These are phyloP conservation scores for Bradypodion pumilum DNA, from an alignment of 2,797 vertebrate genomes.

Conservation along the genomic window DNA sequence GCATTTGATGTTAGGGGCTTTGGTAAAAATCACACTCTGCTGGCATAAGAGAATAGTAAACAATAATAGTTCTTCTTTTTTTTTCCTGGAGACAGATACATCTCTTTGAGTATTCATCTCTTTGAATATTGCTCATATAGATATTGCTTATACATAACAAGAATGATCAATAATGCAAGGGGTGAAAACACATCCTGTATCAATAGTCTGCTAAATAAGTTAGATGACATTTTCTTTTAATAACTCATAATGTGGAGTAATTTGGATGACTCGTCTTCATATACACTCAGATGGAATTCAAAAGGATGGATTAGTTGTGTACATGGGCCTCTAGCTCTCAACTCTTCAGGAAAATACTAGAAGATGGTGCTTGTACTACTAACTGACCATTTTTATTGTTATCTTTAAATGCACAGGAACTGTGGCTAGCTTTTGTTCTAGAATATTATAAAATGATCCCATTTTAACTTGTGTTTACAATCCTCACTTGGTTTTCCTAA, in stretches of 20 bases:
- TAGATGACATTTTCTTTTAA: neutral
- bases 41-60: neutral
- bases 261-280: no score
- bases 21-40: neutral
- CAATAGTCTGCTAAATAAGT: conserved; percentile 3
- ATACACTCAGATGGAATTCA: neutral
- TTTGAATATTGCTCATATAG: neutral
- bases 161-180: rapidly evolving
- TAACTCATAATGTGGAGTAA: no score
- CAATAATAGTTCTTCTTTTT: neutral
- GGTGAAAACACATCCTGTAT: neutral
- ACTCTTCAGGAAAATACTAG: neutral
- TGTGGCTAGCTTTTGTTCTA: neutral
- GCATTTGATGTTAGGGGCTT: neutral
- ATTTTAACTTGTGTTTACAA: neutral
- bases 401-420: neutral
- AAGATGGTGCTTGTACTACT: neutral
- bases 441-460: neutral
- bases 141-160: neutral
- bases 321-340: neutral
- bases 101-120: neutral
- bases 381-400: neutral
- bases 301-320: neutral
- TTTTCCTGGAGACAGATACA: neutral
- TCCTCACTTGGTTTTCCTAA: neutral